Conservation (phyloP, 2,888 invertebrate species). For the Aspidiotus rigidus region DNA sequence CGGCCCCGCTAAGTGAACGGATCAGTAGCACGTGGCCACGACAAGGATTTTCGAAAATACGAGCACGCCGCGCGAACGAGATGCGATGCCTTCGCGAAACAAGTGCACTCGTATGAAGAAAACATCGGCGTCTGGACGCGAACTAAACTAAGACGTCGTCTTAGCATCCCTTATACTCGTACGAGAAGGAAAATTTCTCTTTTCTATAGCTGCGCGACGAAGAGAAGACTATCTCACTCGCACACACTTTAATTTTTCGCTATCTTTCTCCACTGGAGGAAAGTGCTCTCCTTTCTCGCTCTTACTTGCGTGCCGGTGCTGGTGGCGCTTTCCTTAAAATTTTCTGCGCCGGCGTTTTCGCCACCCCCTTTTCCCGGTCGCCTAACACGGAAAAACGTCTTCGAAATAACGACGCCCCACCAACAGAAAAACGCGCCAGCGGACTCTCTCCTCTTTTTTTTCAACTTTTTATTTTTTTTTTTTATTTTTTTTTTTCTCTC, state of each 20-base stretch:
- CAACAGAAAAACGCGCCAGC: conserved; percentile 17
- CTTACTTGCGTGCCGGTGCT: not conserved
- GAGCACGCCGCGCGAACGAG: conserved; percentile 27
- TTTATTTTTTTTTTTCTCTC: conserved; percentile 6
- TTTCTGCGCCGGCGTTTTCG: conserved; percentile 34
- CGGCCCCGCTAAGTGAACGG: conserved; percentile 8
- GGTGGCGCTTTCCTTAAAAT: conserved; percentile 20
- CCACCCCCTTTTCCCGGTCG: not conserved
- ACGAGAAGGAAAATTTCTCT: conserved; percentile 29
- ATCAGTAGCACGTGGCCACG: conserved; percentile 18
- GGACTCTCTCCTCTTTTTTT: not conserved
- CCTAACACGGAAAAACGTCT: conserved; percentile 9
- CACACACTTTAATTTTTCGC: conserved; percentile 29
- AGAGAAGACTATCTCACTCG: conserved; percentile 27
- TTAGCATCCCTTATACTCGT: conserved; percentile 33
- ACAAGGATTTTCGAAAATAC: conserved; percentile 21
- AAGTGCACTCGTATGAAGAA: conserved; percentile 28
- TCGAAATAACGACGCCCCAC: not conserved
- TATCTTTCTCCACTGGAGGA: conserved; percentile 15
- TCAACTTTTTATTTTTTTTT: not conserved
- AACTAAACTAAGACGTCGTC: conserved; percentile 34
- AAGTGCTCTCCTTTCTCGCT: conserved; percentile 6
- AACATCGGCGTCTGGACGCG: conserved; percentile 34
- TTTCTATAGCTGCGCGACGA: conserved; percentile 7
- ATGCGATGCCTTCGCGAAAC: conserved; percentile 19